phyloP scores from a whole-genome alignment of 2,888 invertebrate species.

The Cryptophagus acutangulus region DNA sequence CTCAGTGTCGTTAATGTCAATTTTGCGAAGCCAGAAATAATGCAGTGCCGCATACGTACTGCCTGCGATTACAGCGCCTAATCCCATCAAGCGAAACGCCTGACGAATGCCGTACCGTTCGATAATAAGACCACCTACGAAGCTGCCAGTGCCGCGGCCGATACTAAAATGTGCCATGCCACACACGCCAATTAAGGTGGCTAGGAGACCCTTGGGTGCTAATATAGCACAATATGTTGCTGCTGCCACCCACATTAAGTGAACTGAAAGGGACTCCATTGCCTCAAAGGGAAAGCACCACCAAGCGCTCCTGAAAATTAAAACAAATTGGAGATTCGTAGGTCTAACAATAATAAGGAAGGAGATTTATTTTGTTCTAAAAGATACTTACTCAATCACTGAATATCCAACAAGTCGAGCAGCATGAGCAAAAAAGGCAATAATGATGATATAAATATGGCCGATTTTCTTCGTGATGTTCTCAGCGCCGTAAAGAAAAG shows the following conservation, averaged over 20 bases:
- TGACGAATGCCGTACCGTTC: slow-evolving; percentile 70
- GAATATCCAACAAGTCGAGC: slow-evolving; percentile 78
- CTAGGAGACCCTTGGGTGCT: slow-evolving; percentile 76
- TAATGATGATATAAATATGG: slow-evolving; percentile 76
- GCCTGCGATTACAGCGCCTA: slow-evolving; percentile 67
- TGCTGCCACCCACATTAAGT: slow-evolving; percentile 87
- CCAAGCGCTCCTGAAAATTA: slow-evolving; percentile 68
- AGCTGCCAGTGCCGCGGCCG: slow-evolving; percentile 77
- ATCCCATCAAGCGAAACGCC: slow-evolving; percentile 75
- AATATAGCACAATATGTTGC: slow-evolving; percentile 81
- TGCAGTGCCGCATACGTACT: slow-evolving; percentile 66
- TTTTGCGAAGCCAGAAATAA: slow-evolving; percentile 66
- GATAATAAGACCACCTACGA: slow-evolving; percentile 72
- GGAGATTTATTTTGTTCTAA: not conserved
- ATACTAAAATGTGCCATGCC: slow-evolving; percentile 88
- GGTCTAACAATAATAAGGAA: not conserved
- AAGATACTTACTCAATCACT: slow-evolving; percentile 73
- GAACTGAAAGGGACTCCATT: slow-evolving; percentile 78
- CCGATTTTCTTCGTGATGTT: slow-evolving; percentile 76
- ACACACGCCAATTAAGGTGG: slow-evolving; percentile 80
- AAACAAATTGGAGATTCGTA: slow-evolving; percentile 5
- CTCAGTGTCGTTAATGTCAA: slow-evolving; percentile 37
- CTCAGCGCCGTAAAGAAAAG: slow-evolving; percentile 80
- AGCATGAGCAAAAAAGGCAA: slow-evolving; percentile 81
- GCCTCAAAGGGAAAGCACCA: slow-evolving; percentile 87